phyloP scores from a whole-genome alignment of 1,140 invertebrate genomes.

The Mactra quadrangularis region DNA sequence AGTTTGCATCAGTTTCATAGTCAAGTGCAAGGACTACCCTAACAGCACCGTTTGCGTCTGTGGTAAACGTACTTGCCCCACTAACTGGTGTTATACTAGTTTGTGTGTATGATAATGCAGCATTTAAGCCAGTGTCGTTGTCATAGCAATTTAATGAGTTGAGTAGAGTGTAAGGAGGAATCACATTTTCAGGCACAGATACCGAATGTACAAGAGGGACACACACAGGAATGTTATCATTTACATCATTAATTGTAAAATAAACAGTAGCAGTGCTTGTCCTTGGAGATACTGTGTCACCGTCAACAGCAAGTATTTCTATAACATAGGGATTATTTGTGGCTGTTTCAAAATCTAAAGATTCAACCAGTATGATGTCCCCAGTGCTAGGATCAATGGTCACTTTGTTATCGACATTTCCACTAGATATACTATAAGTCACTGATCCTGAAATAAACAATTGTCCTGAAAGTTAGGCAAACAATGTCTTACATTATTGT shows the following conservation, averaged over 20 bases:
- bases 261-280: conserved; percentile 56
- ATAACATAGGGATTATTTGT: conserved; percentile 47
- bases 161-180: conserved; percentile 16
- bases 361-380: conserved; percentile 34
- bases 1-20: conserved; percentile 82
- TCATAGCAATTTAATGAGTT: conserved; percentile 60
- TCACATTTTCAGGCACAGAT: conserved; percentile 34
- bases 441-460: conserved; percentile 50
- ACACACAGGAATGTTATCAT: conserved; percentile 50
- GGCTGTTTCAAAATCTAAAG: conserved; percentile 59
- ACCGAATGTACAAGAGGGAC: conserved; percentile 12
- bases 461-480: too few relatives aligned
- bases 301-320: conserved; percentile 53
- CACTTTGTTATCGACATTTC: conserved; percentile 55
- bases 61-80: conserved; percentile 20
- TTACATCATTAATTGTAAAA: conserved; percentile 48
- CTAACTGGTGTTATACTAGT: conserved; percentile 39
- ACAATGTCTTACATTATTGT: too few relatives aligned
- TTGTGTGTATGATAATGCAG: conserved; percentile 44
- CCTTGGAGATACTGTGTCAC: conserved; percentile 29
- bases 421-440: conserved; percentile 60
- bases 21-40: conserved; percentile 55
- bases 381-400: conserved; percentile 44
- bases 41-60: conserved; percentile 46
- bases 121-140: conserved; percentile 53